Evolutionary conservation across 1,140 invertebrate genomes (phyloP), one percentile per base, ranked within the genome.

Genomic region (Platyura marginata): DNA sequence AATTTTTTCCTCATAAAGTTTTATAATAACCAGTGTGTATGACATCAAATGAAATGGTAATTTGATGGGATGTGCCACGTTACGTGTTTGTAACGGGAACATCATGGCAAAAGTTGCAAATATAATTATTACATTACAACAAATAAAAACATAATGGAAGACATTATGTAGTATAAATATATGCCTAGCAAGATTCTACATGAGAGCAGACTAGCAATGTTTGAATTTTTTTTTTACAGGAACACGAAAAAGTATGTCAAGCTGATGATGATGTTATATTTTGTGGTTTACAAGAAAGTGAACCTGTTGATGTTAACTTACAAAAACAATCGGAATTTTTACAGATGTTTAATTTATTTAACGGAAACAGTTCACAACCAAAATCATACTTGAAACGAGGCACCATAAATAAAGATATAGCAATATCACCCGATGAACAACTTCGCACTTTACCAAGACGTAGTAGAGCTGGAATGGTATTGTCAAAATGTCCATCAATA

Each of bases 241-340:
- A 69, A 51, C 69, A 71, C 46, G 69, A 71, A 59, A 63, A 63
- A 40, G 56, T 63, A 18, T 71, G 69, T 41, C 21, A 59, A 18
- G 56, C 59, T 40, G 47, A 50, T 40, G 47, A 38, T 44, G 58
- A 60, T 49, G 58, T 61, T 20, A 61, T 61, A 42, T 44, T 61
- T 29, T 61, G 59, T 47, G 56, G 59, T 45, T 52, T 54, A 34
- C 53, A 57, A 21, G 53, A 57, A 42, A 54, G 52, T 42, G 34
- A 32, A 10, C 37, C 40, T 10, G 22, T 35, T 8, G 42, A 36
- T 10, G 19, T 40, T 6, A 6, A 29, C 6, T 29, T 29, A 29
- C 6, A 29, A 29, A 13, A 29, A 13, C 25, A 29, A 29, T 8
- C 25, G 13, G 6, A 29, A 6, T 29, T 29, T 29, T 29, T 29